A percentile compares a stretch with the other conserved stretches of the same genome.
Conservation (phyloP, 2,888 invertebrate species). For the Stramonita haemastoma region DNA sequence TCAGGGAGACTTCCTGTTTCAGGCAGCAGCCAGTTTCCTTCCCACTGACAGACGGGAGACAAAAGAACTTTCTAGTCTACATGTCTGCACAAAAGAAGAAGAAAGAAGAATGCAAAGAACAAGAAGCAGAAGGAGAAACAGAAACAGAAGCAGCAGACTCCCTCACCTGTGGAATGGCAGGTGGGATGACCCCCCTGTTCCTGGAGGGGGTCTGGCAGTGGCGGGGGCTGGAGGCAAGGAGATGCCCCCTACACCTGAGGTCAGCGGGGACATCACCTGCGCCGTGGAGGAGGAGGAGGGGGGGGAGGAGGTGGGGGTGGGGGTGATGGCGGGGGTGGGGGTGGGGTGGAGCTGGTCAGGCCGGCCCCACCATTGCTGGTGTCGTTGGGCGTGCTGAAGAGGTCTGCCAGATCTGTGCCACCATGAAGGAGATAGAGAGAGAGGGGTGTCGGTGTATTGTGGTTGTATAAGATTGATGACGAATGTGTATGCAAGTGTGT, state of each 20-base stretch:
- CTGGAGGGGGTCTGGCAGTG: conserved; percentile 61
- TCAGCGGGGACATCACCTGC: conserved; percentile 43
- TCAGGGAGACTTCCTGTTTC: too few species aligned
- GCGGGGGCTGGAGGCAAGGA: background rate
- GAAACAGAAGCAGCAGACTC: too few species aligned
- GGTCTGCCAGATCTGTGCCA: conserved; percentile 57
- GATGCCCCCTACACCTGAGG: conserved; percentile 36
- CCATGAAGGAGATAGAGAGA: background rate
- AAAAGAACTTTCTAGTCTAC: too few species aligned
- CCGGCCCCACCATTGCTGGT: conserved; percentile 22
- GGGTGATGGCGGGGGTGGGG: conserved; percentile 36
- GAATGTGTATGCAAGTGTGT: background rate
- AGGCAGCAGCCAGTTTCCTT: too few species aligned
- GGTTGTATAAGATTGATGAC: background rate
- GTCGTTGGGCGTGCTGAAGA: conserved; percentile 54
- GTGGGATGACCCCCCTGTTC: conserved; percentile 51
- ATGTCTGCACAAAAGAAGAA: too few species aligned
- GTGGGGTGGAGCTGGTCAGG: conserved; percentile 38
- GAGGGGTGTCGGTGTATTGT: background rate
- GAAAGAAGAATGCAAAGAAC: too few species aligned
- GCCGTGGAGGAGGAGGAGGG: conserved; percentile 25
- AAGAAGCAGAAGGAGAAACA: too few species aligned
- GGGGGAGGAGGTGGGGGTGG: conserved; percentile 38
- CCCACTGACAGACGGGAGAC: too few species aligned
- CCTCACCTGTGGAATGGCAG: conserved; percentile 57